Evolutionary conservation across 2,888 invertebrate species (phyloP).

Genomic region (Nephrotoma guestfalica): DNA sequence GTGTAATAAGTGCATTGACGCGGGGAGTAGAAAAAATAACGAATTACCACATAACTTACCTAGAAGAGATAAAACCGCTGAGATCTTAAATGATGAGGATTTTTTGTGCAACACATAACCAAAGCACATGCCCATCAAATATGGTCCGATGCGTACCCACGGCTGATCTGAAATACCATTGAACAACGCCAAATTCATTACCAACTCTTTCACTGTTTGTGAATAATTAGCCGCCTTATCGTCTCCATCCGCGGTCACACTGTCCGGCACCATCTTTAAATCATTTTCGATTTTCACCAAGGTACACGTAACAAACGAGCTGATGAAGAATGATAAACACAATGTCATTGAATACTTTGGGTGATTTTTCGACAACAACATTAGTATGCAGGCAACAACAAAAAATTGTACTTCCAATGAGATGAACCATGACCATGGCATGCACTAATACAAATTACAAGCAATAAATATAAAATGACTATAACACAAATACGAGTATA

Average conservation of each 20-base stretch:
- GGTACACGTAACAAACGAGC: constrained; percentile 26
- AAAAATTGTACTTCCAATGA: constrained; percentile 65
- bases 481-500: not conserved
- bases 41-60: constrained; percentile 14
- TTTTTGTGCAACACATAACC: constrained; percentile 54
- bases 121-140: constrained; percentile 54
- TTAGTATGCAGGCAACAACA: constrained; percentile 46
- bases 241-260: not conserved
- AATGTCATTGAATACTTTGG: constrained; percentile 23
- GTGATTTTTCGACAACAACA: constrained; percentile 40
- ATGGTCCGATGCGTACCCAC: constrained; percentile 58
- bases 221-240: not conserved
- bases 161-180: constrained; percentile 57
- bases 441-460: constrained; percentile 43
- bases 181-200: constrained; percentile 37
- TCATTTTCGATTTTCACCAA: not conserved
- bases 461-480: not conserved
- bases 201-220: constrained; percentile 33
- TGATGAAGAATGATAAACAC: constrained; percentile 28
- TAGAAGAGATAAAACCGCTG: constrained; percentile 10
- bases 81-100: not conserved
- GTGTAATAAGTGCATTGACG: too few species aligned
- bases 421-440: constrained; percentile 69
- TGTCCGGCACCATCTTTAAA: not conserved
- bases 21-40: too few species aligned